Conservation (phyloP, 2,797 vertebrate genomes). For the Cygnus olor region DNA sequence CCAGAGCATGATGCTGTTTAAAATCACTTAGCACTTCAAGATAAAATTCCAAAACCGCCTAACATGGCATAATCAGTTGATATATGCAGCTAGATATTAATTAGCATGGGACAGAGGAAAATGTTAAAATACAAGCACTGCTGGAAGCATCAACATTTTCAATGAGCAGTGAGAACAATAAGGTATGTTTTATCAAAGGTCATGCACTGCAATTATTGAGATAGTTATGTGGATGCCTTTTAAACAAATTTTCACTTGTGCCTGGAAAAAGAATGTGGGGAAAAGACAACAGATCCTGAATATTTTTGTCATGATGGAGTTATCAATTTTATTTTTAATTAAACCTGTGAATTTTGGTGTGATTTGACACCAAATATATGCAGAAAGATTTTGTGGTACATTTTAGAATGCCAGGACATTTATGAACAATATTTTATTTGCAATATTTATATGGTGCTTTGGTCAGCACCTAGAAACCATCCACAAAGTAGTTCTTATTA, state of each 20-base stretch:
- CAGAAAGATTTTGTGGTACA: not conserved
- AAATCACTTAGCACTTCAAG: slow-evolving; percentile 24
- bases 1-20: slow-evolving; percentile 12
- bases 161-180: not conserved
- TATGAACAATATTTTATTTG: not conserved
- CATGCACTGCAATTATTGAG: not conserved
- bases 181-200: not conserved
- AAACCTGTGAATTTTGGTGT: not conserved
- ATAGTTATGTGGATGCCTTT: not conserved
- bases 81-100: not conserved
- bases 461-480: not conserved
- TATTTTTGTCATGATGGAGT: not conserved
- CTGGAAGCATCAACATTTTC: not conserved
- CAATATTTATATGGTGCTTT: not conserved
- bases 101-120: not conserved
- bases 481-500: not conserved
- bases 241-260: not conserved
- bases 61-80: not conserved
- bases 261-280: not conserved
- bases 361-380: not conserved
- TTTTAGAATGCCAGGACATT: not conserved
- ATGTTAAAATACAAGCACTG: not conserved
- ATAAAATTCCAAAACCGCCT: not conserved
- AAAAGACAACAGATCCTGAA: not conserved
- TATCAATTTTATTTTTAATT: not conserved